A percentile compares a stretch with the other conserved stretches of the same genome.
These are phyloP conservation scores for Tamias sibiricus DNA, from an alignment of 2,113 vertebrate genomes.

Conservation along the genomic window DNA sequence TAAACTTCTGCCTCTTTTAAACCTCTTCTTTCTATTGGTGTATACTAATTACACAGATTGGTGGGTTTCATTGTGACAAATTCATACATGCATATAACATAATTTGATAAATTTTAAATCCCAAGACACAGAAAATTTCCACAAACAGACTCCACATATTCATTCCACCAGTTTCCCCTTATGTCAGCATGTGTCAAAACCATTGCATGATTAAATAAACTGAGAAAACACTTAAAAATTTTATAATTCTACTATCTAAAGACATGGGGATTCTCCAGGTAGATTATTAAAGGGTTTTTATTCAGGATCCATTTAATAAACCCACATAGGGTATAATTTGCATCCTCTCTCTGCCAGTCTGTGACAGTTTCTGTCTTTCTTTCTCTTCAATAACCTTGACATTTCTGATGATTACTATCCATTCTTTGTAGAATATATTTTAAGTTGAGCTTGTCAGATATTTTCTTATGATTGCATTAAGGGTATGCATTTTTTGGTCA, in stretches of 20 bases:
- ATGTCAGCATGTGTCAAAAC: not conserved
- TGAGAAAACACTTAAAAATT: not conserved
- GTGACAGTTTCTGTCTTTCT: not conserved
- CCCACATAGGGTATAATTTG: not conserved
- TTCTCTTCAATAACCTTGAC: not conserved
- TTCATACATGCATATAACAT: not conserved
- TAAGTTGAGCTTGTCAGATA: not conserved
- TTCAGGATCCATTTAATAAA: not conserved
- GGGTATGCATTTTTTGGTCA: not conserved
- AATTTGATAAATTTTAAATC: not conserved
- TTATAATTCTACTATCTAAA: not conserved
- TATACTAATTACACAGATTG: not conserved
- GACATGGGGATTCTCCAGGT: not conserved
- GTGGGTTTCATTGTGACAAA: not conserved
- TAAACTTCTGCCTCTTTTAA: not conserved
- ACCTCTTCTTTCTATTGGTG: not conserved
- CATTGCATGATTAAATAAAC: not conserved
- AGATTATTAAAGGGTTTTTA: not conserved
- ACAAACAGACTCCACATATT: not conserved
- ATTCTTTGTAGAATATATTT: not conserved
- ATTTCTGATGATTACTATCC: not conserved
- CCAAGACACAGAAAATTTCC: not conserved
- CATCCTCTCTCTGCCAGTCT: not conserved
- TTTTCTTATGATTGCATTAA: not conserved
- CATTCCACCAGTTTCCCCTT: not conserved